Conservation (phyloP, 2,797 vertebrate genomes). For the Semotilus atromaculatus region DNA sequence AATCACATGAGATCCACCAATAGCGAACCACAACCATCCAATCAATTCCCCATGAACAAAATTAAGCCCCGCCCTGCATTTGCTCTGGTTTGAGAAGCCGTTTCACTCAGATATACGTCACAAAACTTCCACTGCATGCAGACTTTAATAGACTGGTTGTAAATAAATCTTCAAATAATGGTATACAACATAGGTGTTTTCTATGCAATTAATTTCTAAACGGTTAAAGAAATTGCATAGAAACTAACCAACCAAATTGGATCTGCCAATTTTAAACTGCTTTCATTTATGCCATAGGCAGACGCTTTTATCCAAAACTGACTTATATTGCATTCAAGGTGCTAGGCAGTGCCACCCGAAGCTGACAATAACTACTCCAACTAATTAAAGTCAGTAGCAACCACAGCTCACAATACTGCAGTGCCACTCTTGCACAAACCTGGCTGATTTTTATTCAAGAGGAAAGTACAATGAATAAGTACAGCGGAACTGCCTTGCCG, state of each 20-base stretch:
- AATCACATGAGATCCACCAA: background rate
- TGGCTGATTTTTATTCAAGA: constrained; percentile 18
- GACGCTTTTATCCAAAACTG: background rate
- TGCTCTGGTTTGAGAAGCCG: background rate
- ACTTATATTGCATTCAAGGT: background rate
- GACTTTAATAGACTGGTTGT: background rate
- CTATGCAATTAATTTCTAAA: background rate
- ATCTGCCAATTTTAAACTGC: background rate
- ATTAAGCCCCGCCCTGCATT: background rate
- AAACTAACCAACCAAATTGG: too few species aligned
- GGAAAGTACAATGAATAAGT: constrained; percentile 9
- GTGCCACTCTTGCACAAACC: background rate
- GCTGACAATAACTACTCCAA: constrained; percentile 17
- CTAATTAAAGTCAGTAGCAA: constrained; percentile 15
- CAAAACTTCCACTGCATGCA: background rate
- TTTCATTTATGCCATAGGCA: background rate
- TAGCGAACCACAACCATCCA: background rate
- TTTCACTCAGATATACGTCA: background rate
- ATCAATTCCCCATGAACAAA: background rate
- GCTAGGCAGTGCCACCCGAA: background rate
- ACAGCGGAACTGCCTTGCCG: background rate
- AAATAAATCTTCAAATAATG: background rate
- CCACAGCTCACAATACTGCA: background rate
- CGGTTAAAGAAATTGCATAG: background rate
- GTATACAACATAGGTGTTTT: background rate